Conservation (phyloP, 2,888 invertebrate species). For the Chrysolina haemoptera region DNA sequence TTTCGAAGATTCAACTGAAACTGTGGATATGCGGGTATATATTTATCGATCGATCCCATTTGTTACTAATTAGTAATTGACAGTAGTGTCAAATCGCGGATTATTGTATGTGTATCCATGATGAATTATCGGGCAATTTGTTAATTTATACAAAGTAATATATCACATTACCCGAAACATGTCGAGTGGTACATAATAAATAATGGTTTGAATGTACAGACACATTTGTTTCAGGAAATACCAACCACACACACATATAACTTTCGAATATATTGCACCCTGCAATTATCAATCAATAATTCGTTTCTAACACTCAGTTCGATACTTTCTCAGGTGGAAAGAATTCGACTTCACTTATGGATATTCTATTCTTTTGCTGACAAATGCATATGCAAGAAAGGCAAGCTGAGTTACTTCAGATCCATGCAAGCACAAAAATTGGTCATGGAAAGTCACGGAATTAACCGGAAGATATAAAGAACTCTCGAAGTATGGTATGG, state of each 20-base stretch:
- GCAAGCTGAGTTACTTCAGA: no score
- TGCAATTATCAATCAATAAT: no score
- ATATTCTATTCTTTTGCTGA: no score
- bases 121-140: constrained; percentile 8
- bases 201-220: neutral
- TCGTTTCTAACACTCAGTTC: no score
- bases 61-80: neutral
- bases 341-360: no score
- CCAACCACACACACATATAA: neutral
- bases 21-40: neutral
- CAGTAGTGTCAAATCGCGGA: neutral
- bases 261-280: no score
- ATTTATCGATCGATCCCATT: neutral
- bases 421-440: no score
- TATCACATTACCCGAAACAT: neutral
- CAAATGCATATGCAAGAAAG: no score
- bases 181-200: constrained; percentile 11
- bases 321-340: no score
- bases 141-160: neutral
- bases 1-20: neutral
- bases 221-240: neutral
- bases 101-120: constrained; percentile 14
- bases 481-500: no score
- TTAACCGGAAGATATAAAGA: no score
- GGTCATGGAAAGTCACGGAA: no score